These are phyloP conservation scores for Sinella curviseta DNA, from an alignment of 1,140 invertebrate species.

Conservation along the genomic window DNA sequence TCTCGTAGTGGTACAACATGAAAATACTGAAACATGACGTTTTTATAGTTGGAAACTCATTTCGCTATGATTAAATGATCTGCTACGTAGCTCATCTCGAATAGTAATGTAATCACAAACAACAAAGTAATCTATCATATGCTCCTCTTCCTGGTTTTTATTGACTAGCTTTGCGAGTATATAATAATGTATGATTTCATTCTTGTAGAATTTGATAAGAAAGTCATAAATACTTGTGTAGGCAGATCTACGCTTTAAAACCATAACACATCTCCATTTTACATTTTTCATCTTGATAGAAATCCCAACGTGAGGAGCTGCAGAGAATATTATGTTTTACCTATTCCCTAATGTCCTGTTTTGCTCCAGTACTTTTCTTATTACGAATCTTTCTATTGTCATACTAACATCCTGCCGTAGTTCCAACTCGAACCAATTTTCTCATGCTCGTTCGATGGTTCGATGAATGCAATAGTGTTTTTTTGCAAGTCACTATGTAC, in stretches of 20 bases:
- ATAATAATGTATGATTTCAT: too few relatives aligned
- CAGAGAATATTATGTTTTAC: neutral
- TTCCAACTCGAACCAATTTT: too few relatives aligned
- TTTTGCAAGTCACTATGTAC: constrained; percentile 8
- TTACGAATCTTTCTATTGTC: constrained; percentile 5
- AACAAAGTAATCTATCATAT: neutral
- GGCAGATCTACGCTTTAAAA: too few relatives aligned
- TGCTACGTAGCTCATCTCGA: neutral
- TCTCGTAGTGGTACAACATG: neutral
- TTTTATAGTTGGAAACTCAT: neutral
- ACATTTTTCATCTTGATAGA: too few relatives aligned
- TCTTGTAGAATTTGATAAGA: too few relatives aligned
- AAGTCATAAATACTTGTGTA: too few relatives aligned
- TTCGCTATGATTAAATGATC: constrained; percentile 5
- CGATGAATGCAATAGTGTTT: too few relatives aligned
- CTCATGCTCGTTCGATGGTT: neutral
- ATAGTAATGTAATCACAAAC: constrained; percentile 3
- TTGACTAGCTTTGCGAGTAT: neutral
- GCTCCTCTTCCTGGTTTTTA: neutral
- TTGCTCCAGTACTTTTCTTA: constrained; percentile 13
- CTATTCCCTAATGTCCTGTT: neutral
- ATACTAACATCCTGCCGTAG: too few relatives aligned
- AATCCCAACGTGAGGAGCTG: too few relatives aligned
- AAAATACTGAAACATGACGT: neutral
- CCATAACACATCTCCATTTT: too few relatives aligned